Evolutionary conservation across 2,113 vertebrate species (phyloP).

Genomic region (Himantopus leucocephalus): DNA sequence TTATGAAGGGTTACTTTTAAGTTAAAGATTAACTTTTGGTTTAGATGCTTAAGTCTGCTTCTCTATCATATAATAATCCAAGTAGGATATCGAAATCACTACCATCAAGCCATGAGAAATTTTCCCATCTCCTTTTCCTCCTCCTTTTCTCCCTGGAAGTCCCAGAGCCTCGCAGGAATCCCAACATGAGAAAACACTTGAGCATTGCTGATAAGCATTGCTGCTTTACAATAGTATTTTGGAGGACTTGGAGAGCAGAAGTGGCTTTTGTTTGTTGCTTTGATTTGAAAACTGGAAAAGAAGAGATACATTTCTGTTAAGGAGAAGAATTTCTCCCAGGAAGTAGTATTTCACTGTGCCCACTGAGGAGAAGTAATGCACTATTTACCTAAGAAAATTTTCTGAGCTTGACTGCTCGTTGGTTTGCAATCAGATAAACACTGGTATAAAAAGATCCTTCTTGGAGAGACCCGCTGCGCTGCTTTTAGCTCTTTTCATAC

Average conservation of each 20-base stretch:
- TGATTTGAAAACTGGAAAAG: not conserved
- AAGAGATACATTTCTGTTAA: not conserved
- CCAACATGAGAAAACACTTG: not conserved
- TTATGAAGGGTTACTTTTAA: not conserved
- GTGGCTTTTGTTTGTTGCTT: not conserved
- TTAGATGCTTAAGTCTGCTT: not conserved
- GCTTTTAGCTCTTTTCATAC: not conserved
- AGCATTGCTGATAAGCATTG: not conserved
- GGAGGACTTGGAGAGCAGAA: not conserved
- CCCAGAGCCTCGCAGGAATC: not conserved
- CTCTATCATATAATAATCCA: not conserved
- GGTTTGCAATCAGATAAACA: not conserved
- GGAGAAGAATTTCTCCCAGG: not conserved
- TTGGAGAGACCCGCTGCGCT: not conserved
- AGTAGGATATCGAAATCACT: not conserved
- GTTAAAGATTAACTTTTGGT: not conserved
- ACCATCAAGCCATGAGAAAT: not conserved
- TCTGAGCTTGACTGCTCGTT: not conserved
- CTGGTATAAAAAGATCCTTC: not conserved
- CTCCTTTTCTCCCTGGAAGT: not conserved
- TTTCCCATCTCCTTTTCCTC: not conserved
- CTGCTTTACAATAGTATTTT: not conserved
- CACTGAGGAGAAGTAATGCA: not conserved
- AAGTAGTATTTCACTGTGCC: not conserved
- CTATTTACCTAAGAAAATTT: not conserved